A percentile compares a stretch with the other conserved stretches of the same genome.
Evolutionary conservation across 1,140 invertebrate species (phyloP).

Genomic region (Ostrea denselamellosa): DNA sequence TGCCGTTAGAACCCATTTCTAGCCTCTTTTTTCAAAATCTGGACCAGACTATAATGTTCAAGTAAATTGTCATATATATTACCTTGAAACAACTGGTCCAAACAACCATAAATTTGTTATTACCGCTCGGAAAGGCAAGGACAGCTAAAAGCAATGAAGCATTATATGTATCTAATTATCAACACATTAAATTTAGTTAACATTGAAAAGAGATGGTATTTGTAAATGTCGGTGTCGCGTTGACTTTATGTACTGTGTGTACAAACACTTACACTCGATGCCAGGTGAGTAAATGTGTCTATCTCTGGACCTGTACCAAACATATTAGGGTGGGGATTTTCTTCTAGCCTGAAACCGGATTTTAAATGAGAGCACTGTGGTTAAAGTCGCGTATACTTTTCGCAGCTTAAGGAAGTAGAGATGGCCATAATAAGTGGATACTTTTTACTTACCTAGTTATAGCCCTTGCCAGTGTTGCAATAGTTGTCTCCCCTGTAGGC

Average conservation of each 20-base stretch:
- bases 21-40: too few relatives aligned
- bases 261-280: constrained; percentile 63
- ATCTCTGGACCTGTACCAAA: constrained; percentile 81
- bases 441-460: constrained; percentile 75
- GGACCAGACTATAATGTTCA: too few relatives aligned
- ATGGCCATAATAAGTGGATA: too few relatives aligned
- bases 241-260: neutral
- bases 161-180: neutral
- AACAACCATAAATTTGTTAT: constrained; percentile 83
- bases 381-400: too few relatives aligned
- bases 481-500: constrained; percentile 80
- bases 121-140: constrained; percentile 76
- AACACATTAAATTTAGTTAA: neutral
- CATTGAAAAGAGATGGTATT: neutral
- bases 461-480: constrained; percentile 80
- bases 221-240: neutral
- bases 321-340: constrained; percentile 79
- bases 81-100: constrained; percentile 75
- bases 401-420: too few relatives aligned
- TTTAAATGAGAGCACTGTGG: too few relatives aligned
- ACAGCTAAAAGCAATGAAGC: constrained; percentile 73
- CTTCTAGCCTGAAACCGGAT: constrained; percentile 74
- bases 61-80: constrained; percentile 27
- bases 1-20: too few relatives aligned
- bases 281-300: constrained; percentile 77